Percentiles rank a stretch among this genome's conserved stretches.
Evolutionary conservation across 1,140 invertebrate species (phyloP).

Genomic region (Cherax quadricarinatus): DNA sequence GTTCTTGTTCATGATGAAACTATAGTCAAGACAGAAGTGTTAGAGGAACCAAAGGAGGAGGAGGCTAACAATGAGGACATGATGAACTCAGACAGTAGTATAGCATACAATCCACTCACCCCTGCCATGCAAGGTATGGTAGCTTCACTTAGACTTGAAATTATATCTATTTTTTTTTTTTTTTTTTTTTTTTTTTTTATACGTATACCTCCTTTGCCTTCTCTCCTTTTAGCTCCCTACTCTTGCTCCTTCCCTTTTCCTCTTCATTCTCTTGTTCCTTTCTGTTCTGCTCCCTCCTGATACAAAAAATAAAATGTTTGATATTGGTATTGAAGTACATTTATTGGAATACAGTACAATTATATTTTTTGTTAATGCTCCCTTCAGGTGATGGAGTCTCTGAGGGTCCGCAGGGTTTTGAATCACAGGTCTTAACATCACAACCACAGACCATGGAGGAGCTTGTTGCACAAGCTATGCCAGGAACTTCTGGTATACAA

Average conservation of each 20-base stretch:
- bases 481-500: constrained; percentile 59
- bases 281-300: too few species aligned
- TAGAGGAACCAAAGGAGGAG: constrained; percentile 60
- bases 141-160: neutral
- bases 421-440: constrained; percentile 50
- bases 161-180: too few species aligned
- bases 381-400: constrained; percentile 48
- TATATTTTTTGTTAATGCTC: too few species aligned
- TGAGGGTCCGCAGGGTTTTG: constrained; percentile 51
- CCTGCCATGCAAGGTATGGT: constrained; percentile 50
- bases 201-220: too few species aligned
- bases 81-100: constrained; percentile 60
- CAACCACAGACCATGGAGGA: constrained; percentile 65
- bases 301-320: too few species aligned
- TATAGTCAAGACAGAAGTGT: constrained; percentile 63
- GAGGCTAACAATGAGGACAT: constrained; percentile 56
- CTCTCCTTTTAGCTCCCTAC: too few species aligned
- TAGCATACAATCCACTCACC: constrained; percentile 49
- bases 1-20: constrained; percentile 51
- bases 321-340: too few species aligned
- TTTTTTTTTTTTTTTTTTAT: too few species aligned
- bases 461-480: constrained; percentile 63
- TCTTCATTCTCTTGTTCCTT: too few species aligned
- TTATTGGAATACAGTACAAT: too few species aligned
- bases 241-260: too few species aligned